These are phyloP conservation scores for Conopomorpha cramerella DNA, from an alignment of 1,140 invertebrate species.

Conservation along the genomic window DNA sequence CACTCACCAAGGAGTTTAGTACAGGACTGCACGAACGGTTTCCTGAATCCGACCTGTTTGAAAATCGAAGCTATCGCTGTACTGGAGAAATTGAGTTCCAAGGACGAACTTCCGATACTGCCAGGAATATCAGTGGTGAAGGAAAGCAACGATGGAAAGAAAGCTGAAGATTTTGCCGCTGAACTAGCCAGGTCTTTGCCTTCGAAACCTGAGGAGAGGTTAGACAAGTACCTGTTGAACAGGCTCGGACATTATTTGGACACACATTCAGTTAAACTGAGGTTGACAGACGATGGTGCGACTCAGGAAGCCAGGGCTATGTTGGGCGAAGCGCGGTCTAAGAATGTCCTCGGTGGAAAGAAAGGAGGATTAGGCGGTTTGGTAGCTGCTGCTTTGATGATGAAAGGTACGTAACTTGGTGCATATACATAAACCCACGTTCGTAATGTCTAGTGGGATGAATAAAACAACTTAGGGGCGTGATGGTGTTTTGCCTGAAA, in stretches of 20 bases:
- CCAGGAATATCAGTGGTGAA: slow-evolving; percentile 71
- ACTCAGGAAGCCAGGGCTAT: slow-evolving; percentile 36
- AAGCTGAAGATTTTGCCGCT: slow-evolving; percentile 62
- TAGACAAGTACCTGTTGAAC: slow-evolving; percentile 71
- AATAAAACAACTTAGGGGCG: too few relatives aligned
- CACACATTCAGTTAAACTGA: slow-evolving; percentile 70
- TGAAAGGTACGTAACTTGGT: slow-evolving; percentile 59
- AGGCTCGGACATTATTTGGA: slow-evolving; percentile 70
- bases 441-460: too few relatives aligned
- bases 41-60: slow-evolving; percentile 71
- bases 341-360: slow-evolving; percentile 50
- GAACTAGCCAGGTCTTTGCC: slow-evolving; percentile 71
- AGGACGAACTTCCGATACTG: slow-evolving; percentile 64
- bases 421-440: too few relatives aligned
- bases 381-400: slow-evolving; percentile 63
- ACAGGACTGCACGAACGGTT: slow-evolving; percentile 66
- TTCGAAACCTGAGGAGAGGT: slow-evolving; percentile 68
- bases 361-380: slow-evolving; percentile 60
- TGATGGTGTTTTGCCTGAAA: too few relatives aligned
- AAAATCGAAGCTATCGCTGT: slow-evolving; percentile 74
- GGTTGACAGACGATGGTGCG: slow-evolving; percentile 66
- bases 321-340: slow-evolving; percentile 36
- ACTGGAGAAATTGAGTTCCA: slow-evolving; percentile 68
- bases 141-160: slow-evolving; percentile 58
- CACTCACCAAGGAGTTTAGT: slow-evolving; percentile 30